Conservation (phyloP, 2,888 invertebrate species). For the Dolomedes plantarius region DNA sequence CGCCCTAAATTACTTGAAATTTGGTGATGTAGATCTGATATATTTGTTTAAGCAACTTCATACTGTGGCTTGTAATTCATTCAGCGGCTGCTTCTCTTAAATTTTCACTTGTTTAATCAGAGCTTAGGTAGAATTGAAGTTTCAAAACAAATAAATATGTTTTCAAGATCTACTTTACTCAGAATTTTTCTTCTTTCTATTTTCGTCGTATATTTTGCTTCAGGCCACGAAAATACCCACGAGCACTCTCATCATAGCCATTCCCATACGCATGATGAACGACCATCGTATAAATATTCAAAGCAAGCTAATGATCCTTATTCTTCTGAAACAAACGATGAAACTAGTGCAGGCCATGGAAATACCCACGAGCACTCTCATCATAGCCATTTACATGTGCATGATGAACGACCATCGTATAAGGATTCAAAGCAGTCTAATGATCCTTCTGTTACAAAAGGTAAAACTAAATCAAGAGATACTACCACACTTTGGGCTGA, state of each 20-base stretch:
- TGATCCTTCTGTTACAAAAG: conserved; percentile 72
- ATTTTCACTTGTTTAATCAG: no score
- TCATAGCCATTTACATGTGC: conserved; percentile 75
- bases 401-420: conserved; percentile 83
- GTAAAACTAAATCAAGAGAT: conserved; percentile 10
- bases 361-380: not conserved
- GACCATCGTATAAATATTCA: conserved; percentile 89
- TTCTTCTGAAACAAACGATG: no score
- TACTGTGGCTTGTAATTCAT: no score
- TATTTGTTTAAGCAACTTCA: not conserved
- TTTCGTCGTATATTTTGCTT: not conserved
- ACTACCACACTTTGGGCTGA: conserved; percentile 83
- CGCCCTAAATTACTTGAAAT: no score
- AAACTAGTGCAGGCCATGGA: no score
- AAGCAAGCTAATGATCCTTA: conserved; percentile 81
- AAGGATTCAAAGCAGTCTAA: conserved; percentile 89
- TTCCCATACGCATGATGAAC: conserved; percentile 79
- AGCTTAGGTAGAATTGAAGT: no score
- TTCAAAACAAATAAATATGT: no score
- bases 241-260: conserved; percentile 30
- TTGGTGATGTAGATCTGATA: not conserved
- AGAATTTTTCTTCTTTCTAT: not conserved
- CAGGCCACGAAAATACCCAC: not conserved
- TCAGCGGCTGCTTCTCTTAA: no score
- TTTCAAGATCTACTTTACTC: no score